phyloP scores from a whole-genome alignment of 2,888 invertebrate species.

The Chironomus tentans region DNA sequence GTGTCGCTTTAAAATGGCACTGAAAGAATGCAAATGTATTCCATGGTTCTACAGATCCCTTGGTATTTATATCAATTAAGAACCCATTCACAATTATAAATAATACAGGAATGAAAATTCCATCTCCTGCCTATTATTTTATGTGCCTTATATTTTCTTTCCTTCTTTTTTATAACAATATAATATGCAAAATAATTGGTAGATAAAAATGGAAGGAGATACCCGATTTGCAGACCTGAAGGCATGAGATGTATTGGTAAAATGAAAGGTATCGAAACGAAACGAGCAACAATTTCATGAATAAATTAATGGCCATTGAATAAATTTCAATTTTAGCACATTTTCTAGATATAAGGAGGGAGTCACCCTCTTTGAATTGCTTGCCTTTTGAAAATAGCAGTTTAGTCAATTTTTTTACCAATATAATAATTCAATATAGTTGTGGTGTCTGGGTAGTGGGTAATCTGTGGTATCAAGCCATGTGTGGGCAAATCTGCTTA shows the following conservation, averaged over 20 bases:
- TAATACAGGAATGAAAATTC: too few species aligned
- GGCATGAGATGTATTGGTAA: slow-evolving; percentile 54
- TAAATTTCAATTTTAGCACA: background rate
- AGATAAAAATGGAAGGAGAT: slow-evolving; percentile 37
- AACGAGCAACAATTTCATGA: background rate
- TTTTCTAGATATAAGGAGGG: background rate
- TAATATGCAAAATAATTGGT: background rate
- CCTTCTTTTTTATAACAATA: slow-evolving; percentile 4
- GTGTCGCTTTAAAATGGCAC: slow-evolving; percentile 54
- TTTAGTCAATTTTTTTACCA: too few species aligned
- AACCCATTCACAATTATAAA: too few species aligned
- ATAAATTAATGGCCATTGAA: background rate
- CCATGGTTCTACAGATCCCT: slow-evolving; percentile 57
- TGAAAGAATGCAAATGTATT: slow-evolving; percentile 56
- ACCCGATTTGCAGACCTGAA: slow-evolving; percentile 49
- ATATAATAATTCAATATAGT: too few species aligned
- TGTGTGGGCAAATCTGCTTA: too few species aligned
- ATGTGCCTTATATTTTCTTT: too few species aligned
- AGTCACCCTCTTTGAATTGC: too few species aligned
- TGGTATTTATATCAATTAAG: background rate
- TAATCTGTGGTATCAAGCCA: too few species aligned
- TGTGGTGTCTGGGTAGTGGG: too few species aligned
- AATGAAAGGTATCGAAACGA: slow-evolving; percentile 45
- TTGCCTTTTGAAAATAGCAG: too few species aligned
- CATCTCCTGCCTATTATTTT: too few species aligned